A percentile compares a stretch with the other conserved stretches of the same genome.
Evolutionary conservation across 2,888 invertebrate genomes (phyloP).

Genomic region (Eristalis arbustorum): DNA sequence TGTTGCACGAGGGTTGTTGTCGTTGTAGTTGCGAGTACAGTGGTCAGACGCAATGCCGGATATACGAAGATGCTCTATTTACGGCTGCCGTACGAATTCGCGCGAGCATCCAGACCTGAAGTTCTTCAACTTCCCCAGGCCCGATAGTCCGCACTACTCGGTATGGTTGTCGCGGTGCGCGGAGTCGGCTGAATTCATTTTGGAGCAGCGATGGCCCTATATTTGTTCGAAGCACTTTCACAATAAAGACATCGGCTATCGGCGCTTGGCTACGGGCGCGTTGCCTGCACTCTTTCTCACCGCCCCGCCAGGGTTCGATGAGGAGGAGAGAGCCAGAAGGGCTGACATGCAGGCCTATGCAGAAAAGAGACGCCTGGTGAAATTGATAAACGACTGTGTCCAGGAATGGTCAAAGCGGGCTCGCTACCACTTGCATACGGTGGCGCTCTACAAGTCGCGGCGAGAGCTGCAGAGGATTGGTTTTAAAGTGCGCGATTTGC

Average conservation of each 20-base stretch:
- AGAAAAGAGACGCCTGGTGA: too few relatives aligned
- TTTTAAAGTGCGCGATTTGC: too few relatives aligned
- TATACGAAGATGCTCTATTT: conserved; percentile 77
- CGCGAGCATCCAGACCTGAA: conserved; percentile 76
- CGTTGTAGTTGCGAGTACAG: neutral
- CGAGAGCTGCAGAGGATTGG: too few relatives aligned
- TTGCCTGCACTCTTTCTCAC: conserved; percentile 75
- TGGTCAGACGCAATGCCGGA: conserved; percentile 74
- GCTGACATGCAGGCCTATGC: conserved; percentile 72
- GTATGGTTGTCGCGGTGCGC: conserved; percentile 77
- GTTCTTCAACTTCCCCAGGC: conserved; percentile 77
- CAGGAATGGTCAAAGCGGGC: too few relatives aligned
- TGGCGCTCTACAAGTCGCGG: too few relatives aligned
- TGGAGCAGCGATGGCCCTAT: conserved; percentile 76
- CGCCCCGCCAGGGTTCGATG: conserved; percentile 23
- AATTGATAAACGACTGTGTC: too few relatives aligned
- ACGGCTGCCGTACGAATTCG: conserved; percentile 77
- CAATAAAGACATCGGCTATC: conserved; percentile 75
- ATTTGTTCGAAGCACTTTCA: conserved; percentile 77
- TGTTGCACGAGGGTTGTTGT: neutral
- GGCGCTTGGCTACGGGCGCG: conserved; percentile 75
- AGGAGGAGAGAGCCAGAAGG: conserved; percentile 72
- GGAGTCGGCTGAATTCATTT: conserved; percentile 75
- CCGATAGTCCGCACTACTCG: conserved; percentile 76
- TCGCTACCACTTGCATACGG: too few relatives aligned